Evolutionary conservation across 2,113 vertebrate species (phyloP).

Genomic region (Formicarius rufipectus): DNA sequence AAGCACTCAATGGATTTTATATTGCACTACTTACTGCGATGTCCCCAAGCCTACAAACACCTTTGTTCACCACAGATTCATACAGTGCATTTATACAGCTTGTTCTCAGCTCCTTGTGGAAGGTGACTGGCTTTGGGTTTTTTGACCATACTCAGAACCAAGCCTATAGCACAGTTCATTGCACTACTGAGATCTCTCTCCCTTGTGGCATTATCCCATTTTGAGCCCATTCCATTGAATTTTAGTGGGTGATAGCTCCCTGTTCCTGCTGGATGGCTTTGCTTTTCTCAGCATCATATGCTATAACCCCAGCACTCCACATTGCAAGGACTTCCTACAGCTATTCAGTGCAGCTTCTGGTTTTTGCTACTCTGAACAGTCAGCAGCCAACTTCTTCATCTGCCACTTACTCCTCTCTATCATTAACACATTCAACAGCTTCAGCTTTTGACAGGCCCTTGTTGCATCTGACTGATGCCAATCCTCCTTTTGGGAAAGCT

Average conservation of each 20-base stretch:
- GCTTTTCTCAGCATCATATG: neutral
- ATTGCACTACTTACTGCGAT: neutral
- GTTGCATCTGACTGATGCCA: neutral
- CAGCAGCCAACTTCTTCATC: neutral
- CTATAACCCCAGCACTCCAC: neutral
- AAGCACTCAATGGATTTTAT: neutral
- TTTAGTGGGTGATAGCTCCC: neutral
- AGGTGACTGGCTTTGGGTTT: accelerated
- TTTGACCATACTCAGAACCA: neutral
- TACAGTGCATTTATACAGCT: neutral
- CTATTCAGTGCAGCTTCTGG: neutral
- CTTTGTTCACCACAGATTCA: neutral
- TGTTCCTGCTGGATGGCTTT: neutral
- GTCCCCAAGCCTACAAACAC: neutral
- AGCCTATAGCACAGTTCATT: neutral
- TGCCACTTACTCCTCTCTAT: neutral
- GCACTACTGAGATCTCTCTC: neutral
- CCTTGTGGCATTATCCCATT: neutral
- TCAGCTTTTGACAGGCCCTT: neutral
- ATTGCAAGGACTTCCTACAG: neutral
- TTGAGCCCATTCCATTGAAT: neutral
- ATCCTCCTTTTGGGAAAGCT: neutral
- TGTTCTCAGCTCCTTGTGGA: neutral
- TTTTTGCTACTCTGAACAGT: neutral
- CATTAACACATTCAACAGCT: neutral